phyloP scores from a whole-genome alignment of 2,797 vertebrate species.

The Allobates femoralis region DNA sequence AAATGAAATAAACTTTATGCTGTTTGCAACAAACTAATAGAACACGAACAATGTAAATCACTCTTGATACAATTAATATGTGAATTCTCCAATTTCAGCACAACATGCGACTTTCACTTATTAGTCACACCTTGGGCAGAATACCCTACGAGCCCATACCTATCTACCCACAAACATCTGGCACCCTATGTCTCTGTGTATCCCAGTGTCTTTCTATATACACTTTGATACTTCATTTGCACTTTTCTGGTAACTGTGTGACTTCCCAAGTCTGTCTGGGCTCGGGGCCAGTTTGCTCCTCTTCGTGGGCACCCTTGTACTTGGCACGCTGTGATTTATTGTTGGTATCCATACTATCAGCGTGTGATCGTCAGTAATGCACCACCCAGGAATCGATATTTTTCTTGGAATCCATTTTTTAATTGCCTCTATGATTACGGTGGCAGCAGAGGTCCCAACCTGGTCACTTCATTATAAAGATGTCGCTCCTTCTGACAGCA shows the following conservation, averaged over 20 bases:
- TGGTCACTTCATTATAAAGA: slow-evolving; percentile 35
- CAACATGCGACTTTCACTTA: no score
- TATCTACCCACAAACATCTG: no score
- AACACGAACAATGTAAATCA: no score
- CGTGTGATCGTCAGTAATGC: background rate
- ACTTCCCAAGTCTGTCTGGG: no score
- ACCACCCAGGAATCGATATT: slow-evolving; percentile 5
- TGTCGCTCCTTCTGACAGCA: slow-evolving; percentile 43
- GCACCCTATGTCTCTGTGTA: background rate
- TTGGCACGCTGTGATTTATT: background rate
- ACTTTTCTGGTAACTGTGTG: background rate
- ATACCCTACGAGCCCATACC: no score
- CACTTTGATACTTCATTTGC: background rate
- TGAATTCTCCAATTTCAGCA: no score
- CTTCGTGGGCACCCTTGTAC: background rate
- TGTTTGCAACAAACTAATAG: no score
- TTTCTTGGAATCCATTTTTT: slow-evolving; percentile 31
- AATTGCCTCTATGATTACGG: background rate
- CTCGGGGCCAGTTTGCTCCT: background rate
- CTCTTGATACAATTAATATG: no score
- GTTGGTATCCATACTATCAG: background rate
- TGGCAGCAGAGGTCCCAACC: slow-evolving; percentile 17
- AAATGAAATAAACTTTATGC: no score
- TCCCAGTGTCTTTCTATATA: background rate
- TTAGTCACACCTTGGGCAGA: no score